Base-by-base conservation (phyloP, 1,140 invertebrate genomes). In the Penaeus indicus region DNA sequence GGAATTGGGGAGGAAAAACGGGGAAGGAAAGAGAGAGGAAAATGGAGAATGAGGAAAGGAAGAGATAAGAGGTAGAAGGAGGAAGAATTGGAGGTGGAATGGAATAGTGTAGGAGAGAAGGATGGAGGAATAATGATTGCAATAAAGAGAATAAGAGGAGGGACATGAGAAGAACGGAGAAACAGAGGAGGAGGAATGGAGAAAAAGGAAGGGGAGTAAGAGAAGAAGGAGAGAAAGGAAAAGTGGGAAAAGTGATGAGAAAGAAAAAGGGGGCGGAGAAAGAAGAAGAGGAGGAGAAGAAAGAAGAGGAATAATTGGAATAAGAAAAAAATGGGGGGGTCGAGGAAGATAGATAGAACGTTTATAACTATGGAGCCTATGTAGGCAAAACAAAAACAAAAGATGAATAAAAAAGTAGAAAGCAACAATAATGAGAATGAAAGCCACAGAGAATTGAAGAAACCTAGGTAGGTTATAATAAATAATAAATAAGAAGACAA, bases 41-140 rank as follows among this genome's bases (percentile, higher is more conserved):
- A 54, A 19, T 19, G 7, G 25, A 42, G 54, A 8, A 22, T 32
- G n/a, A 42, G 21, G 19, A 25, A 81, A 22, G 7, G 82, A 64
- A 27, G 27, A 18, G 67, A 38, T 32, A n/a, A 67, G 32, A 47
- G n/a, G 67, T 10, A 22, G n/a, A 38, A 22, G 18, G 38, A 84
- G 82, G 3, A 18, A 38, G 38, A 69, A 38, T 4, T 3, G 18
- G 82, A 67, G 38, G 27, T 0, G 4, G 62, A 32, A 0, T 72
- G 64, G 67, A 42, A 42, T 13, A 84, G n/a, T 67, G 64, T 38
- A 8, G 67, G 62, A 21, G 27, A 84, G 42, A 82, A 47, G 63
- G 80, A 82, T 42, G 60, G 80, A 63, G 80, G 61, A 47, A 82
- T 62, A 84, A 64, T 67, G 38, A 21, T 21, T 67, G 64, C 25